Evolutionary conservation across 2,888 invertebrate genomes (phyloP).

Genomic region (Oligia fasciuncula): DNA sequence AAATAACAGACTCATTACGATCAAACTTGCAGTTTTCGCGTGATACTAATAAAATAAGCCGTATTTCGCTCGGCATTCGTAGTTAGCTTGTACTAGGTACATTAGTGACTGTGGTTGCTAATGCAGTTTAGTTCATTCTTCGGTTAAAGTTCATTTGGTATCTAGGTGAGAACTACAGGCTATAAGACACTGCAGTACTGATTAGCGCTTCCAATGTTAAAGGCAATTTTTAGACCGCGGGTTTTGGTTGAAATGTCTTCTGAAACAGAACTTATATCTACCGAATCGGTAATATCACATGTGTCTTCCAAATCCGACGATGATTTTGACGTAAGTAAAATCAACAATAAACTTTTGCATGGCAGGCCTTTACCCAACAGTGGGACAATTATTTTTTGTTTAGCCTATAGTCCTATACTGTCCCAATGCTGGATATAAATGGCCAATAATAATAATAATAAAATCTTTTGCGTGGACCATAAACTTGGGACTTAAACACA

Average conservation of each 20-base stretch:
- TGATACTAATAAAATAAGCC: slow-evolving; percentile 23
- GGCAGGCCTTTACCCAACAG: not conserved
- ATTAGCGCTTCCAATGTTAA: slow-evolving; percentile 27
- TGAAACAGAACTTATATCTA: slow-evolving; percentile 31
- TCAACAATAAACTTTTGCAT: slow-evolving; percentile 63
- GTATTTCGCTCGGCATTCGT: slow-evolving; percentile 31
- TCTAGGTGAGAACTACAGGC: slow-evolving; percentile 45
- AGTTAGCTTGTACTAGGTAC: slow-evolving; percentile 60
- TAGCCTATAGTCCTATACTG: too few species aligned
- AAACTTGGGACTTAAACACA: slow-evolving; percentile 65
- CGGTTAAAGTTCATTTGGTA: slow-evolving; percentile 57
- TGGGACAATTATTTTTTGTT: not conserved
- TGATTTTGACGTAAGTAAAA: slow-evolving; percentile 79
- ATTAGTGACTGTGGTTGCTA: slow-evolving; percentile 64
- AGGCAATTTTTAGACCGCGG: slow-evolving; percentile 16
- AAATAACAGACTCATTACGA: slow-evolving; percentile 31
- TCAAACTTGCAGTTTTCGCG: slow-evolving; percentile 31
- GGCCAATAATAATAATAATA: not conserved
- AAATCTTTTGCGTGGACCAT: slow-evolving; percentile 66
- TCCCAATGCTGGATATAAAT: not conserved
- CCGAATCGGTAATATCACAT: slow-evolving; percentile 50
- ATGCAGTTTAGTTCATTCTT: slow-evolving; percentile 75
- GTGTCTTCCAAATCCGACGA: slow-evolving; percentile 67
- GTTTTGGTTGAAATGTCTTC: slow-evolving; percentile 40
- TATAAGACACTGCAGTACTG: slow-evolving; percentile 54